Evolutionary conservation across 1,140 invertebrate genomes (phyloP).

Genomic region (Orius insidiosus): DNA sequence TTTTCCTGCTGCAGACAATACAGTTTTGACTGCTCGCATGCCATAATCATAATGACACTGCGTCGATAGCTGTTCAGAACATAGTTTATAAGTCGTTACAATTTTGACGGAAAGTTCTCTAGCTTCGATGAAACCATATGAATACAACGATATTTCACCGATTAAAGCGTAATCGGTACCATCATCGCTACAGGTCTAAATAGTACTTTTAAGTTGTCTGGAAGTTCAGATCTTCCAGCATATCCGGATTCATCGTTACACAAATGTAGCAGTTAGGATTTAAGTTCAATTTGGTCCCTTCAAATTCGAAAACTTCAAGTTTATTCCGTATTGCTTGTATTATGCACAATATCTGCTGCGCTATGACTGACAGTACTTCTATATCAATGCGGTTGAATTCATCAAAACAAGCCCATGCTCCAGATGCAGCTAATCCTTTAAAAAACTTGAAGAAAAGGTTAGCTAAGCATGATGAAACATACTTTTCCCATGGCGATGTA

Average conservation of each 20-base stretch:
- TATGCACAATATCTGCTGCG: conserved; percentile 67
- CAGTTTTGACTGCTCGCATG: conserved; percentile 68
- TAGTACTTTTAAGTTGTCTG: conserved; percentile 63
- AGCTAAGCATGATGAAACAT: conserved; percentile 14
- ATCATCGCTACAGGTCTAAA: conserved; percentile 91
- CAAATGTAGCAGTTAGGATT: conserved; percentile 73
- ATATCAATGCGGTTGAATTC: conserved; percentile 90
- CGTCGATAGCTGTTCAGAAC: conserved; percentile 75
- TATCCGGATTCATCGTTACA: conserved; percentile 93
- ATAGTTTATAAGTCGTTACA: conserved; percentile 72
- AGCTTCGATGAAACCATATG: conserved; percentile 70
- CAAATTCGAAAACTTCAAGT: conserved; percentile 57
- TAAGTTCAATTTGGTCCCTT: conserved; percentile 62
- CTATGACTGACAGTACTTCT: conserved; percentile 67
- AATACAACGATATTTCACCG: conserved; percentile 78
- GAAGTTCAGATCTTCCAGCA: conserved; percentile 66
- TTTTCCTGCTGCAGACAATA: conserved; percentile 69
- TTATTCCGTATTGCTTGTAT: conserved; percentile 58
- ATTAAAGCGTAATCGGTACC: conserved; percentile 85
- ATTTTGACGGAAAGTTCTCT: conserved; percentile 69
- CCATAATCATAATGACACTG: conserved; percentile 85
- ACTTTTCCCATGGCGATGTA: conserved; percentile 84
- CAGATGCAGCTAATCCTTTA: conserved; percentile 70
- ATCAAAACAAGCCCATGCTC: conserved; percentile 88
- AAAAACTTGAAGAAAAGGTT: conserved; percentile 37